Evolutionary conservation across 2,888 invertebrate genomes (phyloP), one percentile per base, ranked within the genome.

Genomic region (Drosophila testacea): DNA sequence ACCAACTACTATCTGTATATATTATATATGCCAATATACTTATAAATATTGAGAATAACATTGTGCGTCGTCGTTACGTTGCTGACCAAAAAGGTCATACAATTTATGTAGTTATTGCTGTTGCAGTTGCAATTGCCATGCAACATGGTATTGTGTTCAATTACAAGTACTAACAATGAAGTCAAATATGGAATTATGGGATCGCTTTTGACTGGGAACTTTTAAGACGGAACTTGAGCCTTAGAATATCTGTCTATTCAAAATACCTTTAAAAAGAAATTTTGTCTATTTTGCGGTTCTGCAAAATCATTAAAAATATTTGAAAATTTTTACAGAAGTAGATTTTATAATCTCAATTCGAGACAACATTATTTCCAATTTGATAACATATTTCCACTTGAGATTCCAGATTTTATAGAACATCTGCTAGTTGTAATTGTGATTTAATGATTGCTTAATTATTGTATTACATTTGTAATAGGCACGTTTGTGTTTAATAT

Each of bases 1-100:
- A 32, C 41, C 63, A 60, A 34, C 52, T 39, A 57, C 41, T 59
- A 60, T 56, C 39, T 3, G 22, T 61, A 52, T 39, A 55, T 55
- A 55, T 27, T 61, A 44, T 52, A 61, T 60, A 50, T 38, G 16
- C 30, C 27, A 54, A 10, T 39, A 38, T 28, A 54, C 30, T 32
- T 22, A 38, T 47, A 61, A 36, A 44, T 51, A 61, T 52, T 52
- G 28, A 16, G 28, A 41, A 48, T 59, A 39, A 59, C 64, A 80
- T 80, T 70, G 70, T 80, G 84, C 81, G 72, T 79, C 76, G 79
- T 81, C 75, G 79, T 81, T 81, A 82, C 79, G 71, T 82, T 74
- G 50, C 32, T 77, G 75, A 87, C 82, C 71, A 75, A 84, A 89
- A 89, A 84, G 88, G 82, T 83, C 83, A 84, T 51, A 54, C 64